Conservation (phyloP, 2,797 vertebrate genomes). For the Pyrrhura leucotis region DNA sequence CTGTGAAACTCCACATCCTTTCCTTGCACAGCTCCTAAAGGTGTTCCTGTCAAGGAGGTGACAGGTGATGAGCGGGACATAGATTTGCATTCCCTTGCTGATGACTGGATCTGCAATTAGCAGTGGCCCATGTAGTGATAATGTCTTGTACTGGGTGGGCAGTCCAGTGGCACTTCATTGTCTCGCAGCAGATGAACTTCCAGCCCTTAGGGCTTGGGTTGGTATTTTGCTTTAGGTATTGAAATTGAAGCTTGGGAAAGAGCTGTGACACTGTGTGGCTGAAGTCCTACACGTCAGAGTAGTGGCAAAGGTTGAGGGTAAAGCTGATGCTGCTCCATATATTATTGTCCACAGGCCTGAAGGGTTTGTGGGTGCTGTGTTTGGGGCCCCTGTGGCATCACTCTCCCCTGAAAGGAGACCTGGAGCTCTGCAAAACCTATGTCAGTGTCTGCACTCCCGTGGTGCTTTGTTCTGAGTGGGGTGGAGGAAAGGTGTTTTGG, state of each 20-base stretch:
- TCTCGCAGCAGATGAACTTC: neutral
- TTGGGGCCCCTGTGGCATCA: rapidly evolving
- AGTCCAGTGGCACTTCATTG: neutral
- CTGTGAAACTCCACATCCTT: neutral
- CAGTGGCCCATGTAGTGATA: neutral
- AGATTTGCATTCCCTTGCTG: neutral
- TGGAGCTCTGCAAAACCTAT: neutral
- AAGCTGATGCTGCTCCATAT: neutral
- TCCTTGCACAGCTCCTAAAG: neutral
- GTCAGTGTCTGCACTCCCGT: neutral
- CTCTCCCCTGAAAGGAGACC: neutral
- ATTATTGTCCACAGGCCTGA: neutral
- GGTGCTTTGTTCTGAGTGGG: neutral
- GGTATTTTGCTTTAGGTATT: neutral
- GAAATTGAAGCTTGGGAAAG: neutral
- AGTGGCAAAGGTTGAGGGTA: neutral
- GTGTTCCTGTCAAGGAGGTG: neutral
- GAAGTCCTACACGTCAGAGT: neutral
- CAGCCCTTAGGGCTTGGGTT: neutral
- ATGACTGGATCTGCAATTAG: neutral
- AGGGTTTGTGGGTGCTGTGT: neutral
- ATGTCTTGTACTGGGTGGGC: neutral
- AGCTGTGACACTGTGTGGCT: neutral
- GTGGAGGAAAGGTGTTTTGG: neutral
- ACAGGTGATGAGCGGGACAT: neutral